Evolutionary conservation across 2,888 invertebrate genomes (phyloP), one percentile per base, ranked within the genome.

Genomic region (Lasioglossum oenotherae): DNA sequence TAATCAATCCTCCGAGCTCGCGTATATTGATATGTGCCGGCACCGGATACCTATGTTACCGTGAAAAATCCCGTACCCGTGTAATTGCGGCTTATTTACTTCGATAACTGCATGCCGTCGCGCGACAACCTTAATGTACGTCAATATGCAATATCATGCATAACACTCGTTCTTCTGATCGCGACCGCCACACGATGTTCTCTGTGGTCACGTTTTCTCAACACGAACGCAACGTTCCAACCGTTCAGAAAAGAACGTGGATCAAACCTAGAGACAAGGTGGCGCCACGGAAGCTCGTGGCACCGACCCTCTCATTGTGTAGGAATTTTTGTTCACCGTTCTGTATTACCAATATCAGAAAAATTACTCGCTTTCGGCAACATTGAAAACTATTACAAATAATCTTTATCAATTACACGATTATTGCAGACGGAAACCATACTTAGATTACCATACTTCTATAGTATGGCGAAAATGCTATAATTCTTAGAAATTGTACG

Each of bases 11-110:
- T 86, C 84, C 84, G 86, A 82, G 80, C 79, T 88, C 85, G 73
- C 78, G 88, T 91, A 90, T 91, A 91, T 92, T 90, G 90, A 90
- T 93, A 87, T 87, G 90, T 91, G 92, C 94, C 94, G 94, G 94
- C 91, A 91, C 89, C 90, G 86, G 89, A 88, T 88, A 84, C 87
- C 81, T 84, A 83, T 85, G 82, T 75, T 84, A 85, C 85, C 81
- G 87, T 57, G 75, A 87, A 79, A 83, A 89, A 85, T 86, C 71
- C 78, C 72, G 78, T 84, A 81, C 81, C 81, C 84, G 82, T 85
- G 80, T 73, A 80, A 87, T 80, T 77, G 84, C 80, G 75, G 76
- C 80, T 78, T 81, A 82, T 79, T 92, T 93, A 92, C 88, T 89
- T 92, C 89, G 85, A 80, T 87, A 92, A 90, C 90, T 90, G 93